Percentiles rank a stretch among this genome's conserved stretches.
phyloP scores from a whole-genome alignment of 2,888 invertebrate genomes.

The Pterobdella sp. region DNA sequence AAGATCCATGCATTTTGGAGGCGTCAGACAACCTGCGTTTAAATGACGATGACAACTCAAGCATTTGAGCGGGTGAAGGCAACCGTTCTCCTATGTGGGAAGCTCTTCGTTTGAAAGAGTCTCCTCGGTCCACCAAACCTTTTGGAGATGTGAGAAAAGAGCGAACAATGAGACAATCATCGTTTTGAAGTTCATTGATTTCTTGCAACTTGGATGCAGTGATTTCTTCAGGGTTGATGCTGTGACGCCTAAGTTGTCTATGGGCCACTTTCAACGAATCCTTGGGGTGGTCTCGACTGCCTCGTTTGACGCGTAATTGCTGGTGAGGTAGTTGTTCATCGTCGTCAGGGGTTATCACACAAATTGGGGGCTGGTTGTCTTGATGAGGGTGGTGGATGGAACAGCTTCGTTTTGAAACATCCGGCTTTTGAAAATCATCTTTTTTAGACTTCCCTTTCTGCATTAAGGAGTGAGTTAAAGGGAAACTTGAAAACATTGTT shows the following conservation, averaged over 20 bases:
- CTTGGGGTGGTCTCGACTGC: conserved; percentile 19
- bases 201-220: conserved; percentile 29
- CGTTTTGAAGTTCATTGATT: conserved; percentile 27
- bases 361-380: background rate
- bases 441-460: background rate
- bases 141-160: conserved; percentile 28
- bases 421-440: background rate
- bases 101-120: conserved; percentile 27
- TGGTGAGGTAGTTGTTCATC: conserved; percentile 2
- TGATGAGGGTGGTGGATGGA: conserved; percentile 8
- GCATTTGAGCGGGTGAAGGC: background rate
- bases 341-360: background rate
- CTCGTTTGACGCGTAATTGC: background rate
- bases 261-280: background rate
- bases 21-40: conserved; percentile 20
- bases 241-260: conserved; percentile 18
- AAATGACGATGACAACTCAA: background rate
- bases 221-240: conserved; percentile 30
- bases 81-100: conserved; percentile 7
- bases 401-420: background rate
- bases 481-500: background rate
- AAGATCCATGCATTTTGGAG: conserved; percentile 11
- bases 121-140: conserved; percentile 30
- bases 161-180: conserved; percentile 28
- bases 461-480: background rate